Evolutionary conservation across 2,888 invertebrate genomes (phyloP), one percentile per base, ranked within the genome.

Genomic region (Xestia c-nigrum): DNA sequence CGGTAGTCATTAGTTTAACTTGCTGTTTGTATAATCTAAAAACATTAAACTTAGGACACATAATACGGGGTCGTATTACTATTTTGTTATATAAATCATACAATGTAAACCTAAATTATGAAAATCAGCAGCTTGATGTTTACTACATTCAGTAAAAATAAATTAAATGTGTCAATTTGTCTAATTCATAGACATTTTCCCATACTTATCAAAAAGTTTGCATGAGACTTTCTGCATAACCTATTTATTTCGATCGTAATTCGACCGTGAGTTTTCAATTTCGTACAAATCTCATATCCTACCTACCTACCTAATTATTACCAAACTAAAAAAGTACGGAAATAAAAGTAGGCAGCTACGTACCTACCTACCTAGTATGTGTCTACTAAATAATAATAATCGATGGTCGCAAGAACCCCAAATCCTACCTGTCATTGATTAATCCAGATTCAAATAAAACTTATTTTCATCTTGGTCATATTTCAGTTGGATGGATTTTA

Each of bases 401-500:
- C 5, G 40, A 21, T 52, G 55, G 55, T 64, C n/a, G 40, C 66
- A 5, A 52, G 55, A 70, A 73, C n/a, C 19, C n/a, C 59, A 16
- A 61, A 66, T 16, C 52, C 59, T 76, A 47, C 24, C 52, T 72
- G 63, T 75, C 72, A 70, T 66, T 61, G 24, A 38, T 57, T 74
- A 66, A 66, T 66, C 52, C 70, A 64, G 46, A 65, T 65, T 72
- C 19, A 81, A 57, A 72, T 61, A 61, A 76, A 81, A 74, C 65
- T 52, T 10, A 46, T 78, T 78, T 78, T 74, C 21, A 55, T 66
- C 52, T 64, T 66, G 19, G 24, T 66, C 9, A 69, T 78, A 74
- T 70, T 85, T 65, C 47, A 47, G 75, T 67, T 57, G 12, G 47
- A 74, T 78, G 74, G 72, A 76, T 80, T 75, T 87, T 76, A 76